Evolutionary conservation across 2,888 invertebrate genomes (phyloP).

Genomic region (Tenthredo scrophulariae): DNA sequence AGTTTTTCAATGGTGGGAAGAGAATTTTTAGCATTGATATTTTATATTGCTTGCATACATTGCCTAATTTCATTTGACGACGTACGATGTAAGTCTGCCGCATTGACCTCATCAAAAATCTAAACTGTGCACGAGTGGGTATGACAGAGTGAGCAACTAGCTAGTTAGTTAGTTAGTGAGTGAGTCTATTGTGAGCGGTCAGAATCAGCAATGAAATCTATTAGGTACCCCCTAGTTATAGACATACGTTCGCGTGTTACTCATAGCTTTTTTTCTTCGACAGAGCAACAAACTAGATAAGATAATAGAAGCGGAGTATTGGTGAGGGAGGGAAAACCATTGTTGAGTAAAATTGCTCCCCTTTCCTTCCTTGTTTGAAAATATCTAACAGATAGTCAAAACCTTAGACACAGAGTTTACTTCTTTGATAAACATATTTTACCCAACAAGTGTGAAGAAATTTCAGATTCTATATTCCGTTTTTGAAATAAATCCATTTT

Average conservation of each 20-base stretch:
- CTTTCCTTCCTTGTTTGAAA: neutral
- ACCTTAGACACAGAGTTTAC: neutral
- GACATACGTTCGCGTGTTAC: neutral
- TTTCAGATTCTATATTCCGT: neutral
- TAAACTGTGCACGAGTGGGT: neutral
- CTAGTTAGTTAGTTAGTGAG: neutral
- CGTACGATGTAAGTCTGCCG: neutral
- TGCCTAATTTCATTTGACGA: conserved; percentile 3
- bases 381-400: neutral
- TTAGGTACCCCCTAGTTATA: conserved; percentile 1
- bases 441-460: neutral
- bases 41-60: neutral
- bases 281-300: neutral
- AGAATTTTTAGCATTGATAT: neutral
- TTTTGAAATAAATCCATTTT: too few species aligned
- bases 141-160: neutral
- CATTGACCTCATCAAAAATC: conserved; percentile 17
- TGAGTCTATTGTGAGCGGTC: neutral
- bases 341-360: neutral
- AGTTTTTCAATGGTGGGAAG: neutral
- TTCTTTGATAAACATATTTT: neutral
- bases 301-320: neutral
- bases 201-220: conserved; percentile 29
- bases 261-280: neutral
- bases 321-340: neutral